These are phyloP conservation scores for Ciona savignyi DNA, from an alignment of 23 tunicate genomes.

Conservation along the genomic window DNA sequence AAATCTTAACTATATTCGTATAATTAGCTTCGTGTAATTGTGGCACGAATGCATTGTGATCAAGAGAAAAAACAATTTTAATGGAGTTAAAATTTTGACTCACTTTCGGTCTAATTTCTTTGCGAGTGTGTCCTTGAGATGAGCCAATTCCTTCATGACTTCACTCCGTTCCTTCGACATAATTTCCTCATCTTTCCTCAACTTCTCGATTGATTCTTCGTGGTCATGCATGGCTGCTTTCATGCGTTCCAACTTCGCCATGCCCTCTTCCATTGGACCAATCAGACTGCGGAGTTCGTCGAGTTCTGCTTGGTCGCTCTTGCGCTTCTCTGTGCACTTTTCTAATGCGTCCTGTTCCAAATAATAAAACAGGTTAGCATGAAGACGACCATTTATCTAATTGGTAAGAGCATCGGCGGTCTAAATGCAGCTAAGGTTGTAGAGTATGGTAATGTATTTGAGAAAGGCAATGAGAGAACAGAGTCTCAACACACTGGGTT, in stretches of 20 bases:
- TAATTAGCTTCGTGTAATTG: too few species aligned
- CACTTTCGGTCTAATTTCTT: conserved; percentile 78
- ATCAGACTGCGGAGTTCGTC: conserved; percentile 38
- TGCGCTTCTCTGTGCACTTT: conserved; percentile 42
- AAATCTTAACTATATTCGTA: too few species aligned
- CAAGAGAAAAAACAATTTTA: too few species aligned
- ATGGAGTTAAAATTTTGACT: conserved; percentile 10
- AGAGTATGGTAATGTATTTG: too few species aligned
- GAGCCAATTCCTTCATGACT: conserved; percentile 62
- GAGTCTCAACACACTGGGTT: too few species aligned
- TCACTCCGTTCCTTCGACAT: conserved; percentile 64
- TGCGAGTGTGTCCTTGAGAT: conserved; percentile 52
- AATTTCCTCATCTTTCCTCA: conserved; percentile 68
- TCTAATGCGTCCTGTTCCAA: conserved; percentile 79
- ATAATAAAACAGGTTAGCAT: too few species aligned
- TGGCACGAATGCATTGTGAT: too few species aligned
- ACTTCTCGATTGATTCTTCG: conserved; percentile 43
- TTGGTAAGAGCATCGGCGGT: too few species aligned
- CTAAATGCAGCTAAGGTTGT: too few species aligned
- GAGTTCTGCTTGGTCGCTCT: conserved; percentile 38
- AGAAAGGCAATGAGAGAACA: too few species aligned
- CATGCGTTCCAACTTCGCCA: conserved; percentile 33
- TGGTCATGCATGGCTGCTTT: conserved; percentile 38
- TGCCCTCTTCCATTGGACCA: conserved; percentile 57
- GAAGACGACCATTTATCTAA: too few species aligned